Evolutionary conservation across 2,888 invertebrate species (phyloP).

Genomic region (Platycnemis pennipes): DNA sequence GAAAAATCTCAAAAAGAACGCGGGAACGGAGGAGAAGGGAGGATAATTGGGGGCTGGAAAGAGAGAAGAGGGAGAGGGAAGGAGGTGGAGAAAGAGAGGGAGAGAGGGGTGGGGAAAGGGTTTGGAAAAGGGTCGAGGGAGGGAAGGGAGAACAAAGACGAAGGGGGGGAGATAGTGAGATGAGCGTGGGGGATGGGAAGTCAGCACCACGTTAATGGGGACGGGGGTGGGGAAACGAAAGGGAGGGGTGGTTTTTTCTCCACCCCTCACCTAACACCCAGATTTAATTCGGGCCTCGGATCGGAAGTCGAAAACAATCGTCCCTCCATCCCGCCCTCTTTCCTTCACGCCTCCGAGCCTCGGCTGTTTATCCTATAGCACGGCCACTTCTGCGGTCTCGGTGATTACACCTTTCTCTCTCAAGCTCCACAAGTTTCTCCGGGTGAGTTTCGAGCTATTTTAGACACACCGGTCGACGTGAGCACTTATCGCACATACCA

Average conservation of each 20-base stretch:
- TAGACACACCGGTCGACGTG: no score
- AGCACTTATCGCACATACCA: no score
- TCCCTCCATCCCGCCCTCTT: not conserved
- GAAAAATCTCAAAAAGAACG: constrained; percentile 11
- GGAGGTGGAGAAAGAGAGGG: not conserved
- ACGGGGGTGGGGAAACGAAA: not conserved
- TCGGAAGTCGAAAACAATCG: not conserved
- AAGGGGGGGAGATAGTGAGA: not conserved
- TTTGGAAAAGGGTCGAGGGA: no score
- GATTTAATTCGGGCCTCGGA: not conserved
- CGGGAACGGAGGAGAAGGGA: not conserved
- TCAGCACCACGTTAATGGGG: no score
- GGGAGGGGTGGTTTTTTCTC: not conserved
- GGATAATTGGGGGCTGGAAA: not conserved
- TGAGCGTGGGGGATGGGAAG: not conserved
- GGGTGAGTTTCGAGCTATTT: no score
- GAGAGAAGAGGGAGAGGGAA: not conserved
- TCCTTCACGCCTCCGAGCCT: not conserved
- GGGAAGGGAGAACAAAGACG: not conserved
- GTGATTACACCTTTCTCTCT: no score
- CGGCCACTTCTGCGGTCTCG: not conserved
- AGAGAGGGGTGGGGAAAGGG: not conserved
- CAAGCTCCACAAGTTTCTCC: no score
- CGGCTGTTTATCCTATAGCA: not conserved
- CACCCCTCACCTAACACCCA: not conserved